These are phyloP conservation scores for Coenobita brevimanus DNA, from an alignment of 1,140 invertebrate species.

Conservation along the genomic window DNA sequence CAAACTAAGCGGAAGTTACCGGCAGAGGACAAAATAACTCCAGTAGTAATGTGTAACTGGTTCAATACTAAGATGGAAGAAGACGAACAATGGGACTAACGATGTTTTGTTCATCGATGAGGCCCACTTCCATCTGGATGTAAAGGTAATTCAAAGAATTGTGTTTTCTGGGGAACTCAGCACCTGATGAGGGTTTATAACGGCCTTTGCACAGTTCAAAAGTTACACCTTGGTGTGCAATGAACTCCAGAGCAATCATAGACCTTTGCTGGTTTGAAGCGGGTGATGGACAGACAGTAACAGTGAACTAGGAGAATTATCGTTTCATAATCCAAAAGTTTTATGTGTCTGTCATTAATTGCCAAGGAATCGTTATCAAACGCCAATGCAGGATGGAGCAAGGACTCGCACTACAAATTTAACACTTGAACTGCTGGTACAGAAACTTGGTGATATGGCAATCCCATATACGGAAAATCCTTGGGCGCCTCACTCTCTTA, in stretches of 20 bases:
- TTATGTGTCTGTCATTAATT: too few species aligned
- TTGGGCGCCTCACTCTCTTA: too few species aligned
- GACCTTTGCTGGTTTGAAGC: neutral
- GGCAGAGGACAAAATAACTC: neutral
- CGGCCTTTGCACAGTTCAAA: slow-evolving; percentile 1
- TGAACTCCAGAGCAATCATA: neutral
- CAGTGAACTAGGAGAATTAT: too few species aligned
- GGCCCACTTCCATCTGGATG: neutral
- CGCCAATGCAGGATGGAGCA: too few species aligned
- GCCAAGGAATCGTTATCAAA: too few species aligned
- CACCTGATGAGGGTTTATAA: neutral
- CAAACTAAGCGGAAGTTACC: neutral
- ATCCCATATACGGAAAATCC: too few species aligned
- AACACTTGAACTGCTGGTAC: too few species aligned
- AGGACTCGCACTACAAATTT: too few species aligned
- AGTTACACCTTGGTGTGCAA: neutral
- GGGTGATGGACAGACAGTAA: neutral
- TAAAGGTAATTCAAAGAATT: neutral
- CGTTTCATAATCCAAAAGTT: too few species aligned
- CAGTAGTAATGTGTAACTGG: neutral
- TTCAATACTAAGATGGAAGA: too few species aligned
- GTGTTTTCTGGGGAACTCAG: neutral
- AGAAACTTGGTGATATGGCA: too few species aligned
- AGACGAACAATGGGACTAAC: neutral
- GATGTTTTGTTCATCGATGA: neutral